These are phyloP conservation scores for Apodemia hepburni DNA, from an alignment of 2,888 invertebrate genomes.

Conservation along the genomic window DNA sequence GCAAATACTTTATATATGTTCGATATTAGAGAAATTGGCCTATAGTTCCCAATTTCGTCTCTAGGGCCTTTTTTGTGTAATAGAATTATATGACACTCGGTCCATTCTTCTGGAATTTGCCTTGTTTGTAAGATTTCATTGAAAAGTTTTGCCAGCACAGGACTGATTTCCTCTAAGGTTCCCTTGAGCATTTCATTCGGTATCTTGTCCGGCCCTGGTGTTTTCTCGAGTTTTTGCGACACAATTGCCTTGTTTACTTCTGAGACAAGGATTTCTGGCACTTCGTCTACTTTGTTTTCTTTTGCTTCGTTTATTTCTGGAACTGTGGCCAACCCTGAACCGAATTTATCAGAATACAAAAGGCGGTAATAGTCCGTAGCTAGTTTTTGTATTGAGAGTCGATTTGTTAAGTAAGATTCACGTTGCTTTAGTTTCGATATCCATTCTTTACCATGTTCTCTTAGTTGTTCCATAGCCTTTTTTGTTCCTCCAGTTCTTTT, in stretches of 20 bases:
- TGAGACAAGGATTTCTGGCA: conserved; percentile 18
- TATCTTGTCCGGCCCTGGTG: conserved; percentile 31
- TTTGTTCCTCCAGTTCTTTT: too few relatives aligned
- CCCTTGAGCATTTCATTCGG: conserved; percentile 30
- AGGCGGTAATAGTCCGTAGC: conserved; percentile 20
- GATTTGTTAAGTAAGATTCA: conserved; percentile 14
- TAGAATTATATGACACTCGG: conserved; percentile 27
- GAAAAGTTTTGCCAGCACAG: conserved; percentile 28
- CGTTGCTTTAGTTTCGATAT: conserved; percentile 16
- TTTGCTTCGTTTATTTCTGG: not conserved
- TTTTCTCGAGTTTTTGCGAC: conserved; percentile 28
- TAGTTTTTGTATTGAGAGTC: conserved; percentile 20
- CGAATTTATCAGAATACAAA: conserved; percentile 20
- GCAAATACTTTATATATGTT: conserved; percentile 17
- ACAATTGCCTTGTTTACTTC: conserved; percentile 26
- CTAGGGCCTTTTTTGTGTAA: conserved; percentile 29
- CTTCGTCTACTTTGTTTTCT: not conserved
- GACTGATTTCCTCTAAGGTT: conserved; percentile 22
- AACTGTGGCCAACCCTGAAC: conserved; percentile 19
- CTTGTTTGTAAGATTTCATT: conserved; percentile 27
- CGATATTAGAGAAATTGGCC: conserved; percentile 28
- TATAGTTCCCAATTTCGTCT: conserved; percentile 26
- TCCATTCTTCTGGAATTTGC: conserved; percentile 26
- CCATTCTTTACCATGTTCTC: conserved; percentile 26
- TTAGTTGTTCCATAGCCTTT: not conserved